Conservation (phyloP, 2,113 vertebrate genomes). For the Onychorhynchus coronatus region DNA sequence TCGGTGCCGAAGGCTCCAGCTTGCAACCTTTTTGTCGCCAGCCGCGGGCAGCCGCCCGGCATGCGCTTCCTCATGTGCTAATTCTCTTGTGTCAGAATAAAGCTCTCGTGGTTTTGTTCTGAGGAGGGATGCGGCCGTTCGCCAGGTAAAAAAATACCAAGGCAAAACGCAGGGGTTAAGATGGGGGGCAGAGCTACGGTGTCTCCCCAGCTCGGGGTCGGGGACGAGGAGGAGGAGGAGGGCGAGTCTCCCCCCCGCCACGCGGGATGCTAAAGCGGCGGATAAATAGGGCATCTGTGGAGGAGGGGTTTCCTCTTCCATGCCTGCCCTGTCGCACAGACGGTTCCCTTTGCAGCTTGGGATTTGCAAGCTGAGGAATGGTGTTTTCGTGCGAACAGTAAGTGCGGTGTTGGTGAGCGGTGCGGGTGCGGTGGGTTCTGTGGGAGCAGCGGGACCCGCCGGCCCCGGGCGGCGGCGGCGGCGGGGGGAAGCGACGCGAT, state of each 20-base stretch:
- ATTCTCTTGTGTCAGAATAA: conserved; percentile 21
- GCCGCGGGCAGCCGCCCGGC: neutral
- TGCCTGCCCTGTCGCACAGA: conserved; percentile 34
- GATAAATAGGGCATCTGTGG: conserved; percentile 70
- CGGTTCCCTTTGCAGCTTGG: conserved; percentile 33
- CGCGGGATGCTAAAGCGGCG: conserved; percentile 61
- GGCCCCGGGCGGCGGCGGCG: neutral
- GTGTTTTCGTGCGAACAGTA: conserved; percentile 73
- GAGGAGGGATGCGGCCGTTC: conserved; percentile 46
- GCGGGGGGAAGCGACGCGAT: neutral
- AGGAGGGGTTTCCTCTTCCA: conserved; percentile 72
- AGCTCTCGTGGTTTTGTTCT: conserved; percentile 10
- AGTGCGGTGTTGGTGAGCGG: conserved; percentile 61
- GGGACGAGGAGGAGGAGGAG: neutral
- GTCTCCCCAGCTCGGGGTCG: neutral
- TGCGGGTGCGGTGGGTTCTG: neutral
- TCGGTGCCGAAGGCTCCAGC: neutral
- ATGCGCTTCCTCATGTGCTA: neutral
- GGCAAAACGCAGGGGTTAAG: neutral
- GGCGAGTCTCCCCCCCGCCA: neutral
- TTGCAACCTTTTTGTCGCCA: neutral
- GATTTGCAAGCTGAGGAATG: conserved; percentile 69
- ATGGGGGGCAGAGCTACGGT: neutral
- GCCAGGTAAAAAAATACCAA: conserved; percentile 44
- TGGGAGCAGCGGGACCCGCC: neutral